Evolutionary conservation across 2,797 vertebrate genomes (phyloP).

Genomic region (Ciconia nigra): DNA sequence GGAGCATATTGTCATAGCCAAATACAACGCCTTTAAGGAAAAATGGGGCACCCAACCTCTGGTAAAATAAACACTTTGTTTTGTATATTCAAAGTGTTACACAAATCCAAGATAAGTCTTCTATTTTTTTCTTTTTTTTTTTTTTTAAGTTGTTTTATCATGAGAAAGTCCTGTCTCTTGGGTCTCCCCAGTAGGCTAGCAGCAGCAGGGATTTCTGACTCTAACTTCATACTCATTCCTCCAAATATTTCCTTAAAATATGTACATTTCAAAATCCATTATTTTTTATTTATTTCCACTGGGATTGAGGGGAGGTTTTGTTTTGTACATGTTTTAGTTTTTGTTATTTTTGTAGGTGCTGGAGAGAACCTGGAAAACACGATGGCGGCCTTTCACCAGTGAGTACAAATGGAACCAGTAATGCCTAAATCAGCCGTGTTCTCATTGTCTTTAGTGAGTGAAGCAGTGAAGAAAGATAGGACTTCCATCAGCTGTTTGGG

Average conservation of each 20-base stretch:
- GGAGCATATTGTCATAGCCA: not conserved
- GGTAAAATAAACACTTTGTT: not conserved
- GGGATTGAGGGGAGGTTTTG: not conserved
- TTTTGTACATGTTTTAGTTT: not conserved
- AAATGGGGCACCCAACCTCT: not conserved
- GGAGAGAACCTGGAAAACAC: conserved; percentile 98
- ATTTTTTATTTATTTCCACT: not conserved
- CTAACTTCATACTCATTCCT: not conserved
- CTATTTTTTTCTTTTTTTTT: not conserved
- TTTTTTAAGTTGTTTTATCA: not conserved
- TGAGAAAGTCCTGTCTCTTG: not conserved
- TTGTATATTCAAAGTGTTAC: not conserved
- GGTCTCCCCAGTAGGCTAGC: not conserved
- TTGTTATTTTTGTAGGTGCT: conserved; percentile 80
- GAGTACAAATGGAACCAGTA: conserved; percentile 70
- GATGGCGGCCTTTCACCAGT: conserved; percentile 96
- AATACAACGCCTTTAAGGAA: not conserved
- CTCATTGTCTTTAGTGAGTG: not conserved
- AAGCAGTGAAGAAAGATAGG: not conserved
- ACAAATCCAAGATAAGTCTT: not conserved
- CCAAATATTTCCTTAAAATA: not conserved
- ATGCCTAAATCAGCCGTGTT: not conserved
- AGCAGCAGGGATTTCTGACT: not conserved
- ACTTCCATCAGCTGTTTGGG: not conserved
- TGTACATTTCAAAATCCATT: fast-evolving